Conservation (phyloP, 2,113 vertebrate species). For the Regulus satrapa region DNA sequence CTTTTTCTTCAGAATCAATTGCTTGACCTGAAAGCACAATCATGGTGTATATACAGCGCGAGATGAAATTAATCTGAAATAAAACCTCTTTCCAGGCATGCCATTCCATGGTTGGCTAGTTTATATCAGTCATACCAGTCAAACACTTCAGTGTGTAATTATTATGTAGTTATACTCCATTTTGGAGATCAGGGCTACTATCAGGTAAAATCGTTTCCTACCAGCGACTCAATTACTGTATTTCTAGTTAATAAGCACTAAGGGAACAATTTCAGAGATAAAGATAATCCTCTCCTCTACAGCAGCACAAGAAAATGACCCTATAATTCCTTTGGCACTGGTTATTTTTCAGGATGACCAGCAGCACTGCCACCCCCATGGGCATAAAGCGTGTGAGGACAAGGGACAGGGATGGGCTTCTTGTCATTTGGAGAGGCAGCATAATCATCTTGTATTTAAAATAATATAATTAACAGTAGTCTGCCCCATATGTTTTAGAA, state of each 20-base stretch:
- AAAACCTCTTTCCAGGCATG: not conserved
- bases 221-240: constrained; percentile 50
- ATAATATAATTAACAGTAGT: not conserved
- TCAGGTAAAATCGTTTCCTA: constrained; percentile 57
- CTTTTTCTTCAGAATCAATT: not conserved
- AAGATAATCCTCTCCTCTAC: constrained; percentile 53
- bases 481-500: not conserved
- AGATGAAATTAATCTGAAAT: constrained; percentile 4
- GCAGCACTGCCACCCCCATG: constrained; percentile 12
- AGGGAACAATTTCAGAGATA: constrained; percentile 63
- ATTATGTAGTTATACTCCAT: constrained; percentile 14
- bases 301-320: constrained; percentile 53
- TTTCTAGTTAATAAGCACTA: constrained; percentile 65
- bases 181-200: constrained; percentile 36
- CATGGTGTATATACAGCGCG: not conserved
- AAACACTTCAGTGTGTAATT: constrained; percentile 26
- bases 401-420: not conserved
- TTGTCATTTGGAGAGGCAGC: constrained; percentile 1
- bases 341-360: constrained; percentile 16
- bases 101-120: not conserved
- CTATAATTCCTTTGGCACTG: constrained; percentile 23
- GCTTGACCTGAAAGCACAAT: not conserved
- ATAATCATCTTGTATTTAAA: not conserved
- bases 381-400: not conserved
- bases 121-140: not conserved